Conservation (phyloP, 2,113 vertebrate genomes). For the Labeo rohita region DNA sequence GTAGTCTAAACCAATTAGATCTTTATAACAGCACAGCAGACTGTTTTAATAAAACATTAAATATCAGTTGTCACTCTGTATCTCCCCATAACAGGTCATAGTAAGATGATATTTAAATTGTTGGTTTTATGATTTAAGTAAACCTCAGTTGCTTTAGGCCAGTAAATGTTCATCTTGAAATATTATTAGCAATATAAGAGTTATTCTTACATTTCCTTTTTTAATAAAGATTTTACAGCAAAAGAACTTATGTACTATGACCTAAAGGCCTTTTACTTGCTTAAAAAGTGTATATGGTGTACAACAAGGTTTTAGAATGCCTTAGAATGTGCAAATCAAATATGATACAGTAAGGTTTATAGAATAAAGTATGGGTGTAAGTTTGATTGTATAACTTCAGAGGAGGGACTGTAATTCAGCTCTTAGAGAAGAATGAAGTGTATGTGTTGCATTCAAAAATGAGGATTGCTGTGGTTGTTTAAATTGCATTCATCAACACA, state of each 20-base stretch:
- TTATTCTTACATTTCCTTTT: background rate
- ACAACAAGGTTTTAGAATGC: background rate
- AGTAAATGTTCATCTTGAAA: background rate
- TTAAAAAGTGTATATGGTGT: background rate
- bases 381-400: background rate
- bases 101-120: background rate
- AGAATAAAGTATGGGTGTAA: background rate
- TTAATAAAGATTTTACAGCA: background rate
- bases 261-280: background rate
- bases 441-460: background rate
- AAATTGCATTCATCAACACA: background rate
- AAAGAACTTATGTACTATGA: background rate
- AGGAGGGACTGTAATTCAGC: background rate
- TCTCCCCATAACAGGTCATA: no score
- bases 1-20: background rate
- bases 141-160: background rate
- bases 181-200: background rate
- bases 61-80: background rate
- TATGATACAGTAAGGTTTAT: background rate
- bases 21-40: background rate
- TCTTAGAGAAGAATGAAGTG: background rate
- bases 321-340: background rate
- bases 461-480: background rate
- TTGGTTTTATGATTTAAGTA: background rate
- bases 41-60: background rate